Conservation (phyloP, 2,888 invertebrate species). For the Magallana nippona region DNA sequence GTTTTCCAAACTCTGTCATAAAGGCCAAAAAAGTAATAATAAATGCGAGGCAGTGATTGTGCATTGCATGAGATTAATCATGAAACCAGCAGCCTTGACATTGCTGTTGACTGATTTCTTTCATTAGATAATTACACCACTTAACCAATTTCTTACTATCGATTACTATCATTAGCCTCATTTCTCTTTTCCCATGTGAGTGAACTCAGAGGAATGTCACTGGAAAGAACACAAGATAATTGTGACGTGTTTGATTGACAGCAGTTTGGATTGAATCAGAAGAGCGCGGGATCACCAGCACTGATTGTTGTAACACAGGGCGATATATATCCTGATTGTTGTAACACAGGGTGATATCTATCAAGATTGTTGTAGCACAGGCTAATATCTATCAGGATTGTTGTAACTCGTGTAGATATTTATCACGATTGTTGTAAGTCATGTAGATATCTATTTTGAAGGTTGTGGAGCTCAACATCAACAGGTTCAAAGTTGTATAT, state of each 20-base stretch:
- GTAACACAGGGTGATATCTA: not conserved
- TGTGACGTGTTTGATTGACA: not conserved
- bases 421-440: no score
- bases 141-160: not conserved
- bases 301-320: not conserved
- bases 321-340: not conserved
- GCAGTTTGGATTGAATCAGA: not conserved
- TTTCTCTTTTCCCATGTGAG: not conserved
- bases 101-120: not conserved
- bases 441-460: no score
- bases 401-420: not conserved
- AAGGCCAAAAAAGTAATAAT: no score
- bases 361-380: not conserved
- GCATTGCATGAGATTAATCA: no score
- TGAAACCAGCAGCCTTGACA: no score
- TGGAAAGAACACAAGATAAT: not conserved
- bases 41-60: no score
- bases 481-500: no score
- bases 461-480: no score
- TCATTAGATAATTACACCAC: not conserved
- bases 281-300: not conserved
- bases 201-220: not conserved
- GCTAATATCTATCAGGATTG: not conserved
- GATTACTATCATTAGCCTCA: constrained; percentile 1
- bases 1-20: no score